Base-by-base conservation (phyloP, 1,140 invertebrate species). In the Drosophila subpulchrella region DNA sequence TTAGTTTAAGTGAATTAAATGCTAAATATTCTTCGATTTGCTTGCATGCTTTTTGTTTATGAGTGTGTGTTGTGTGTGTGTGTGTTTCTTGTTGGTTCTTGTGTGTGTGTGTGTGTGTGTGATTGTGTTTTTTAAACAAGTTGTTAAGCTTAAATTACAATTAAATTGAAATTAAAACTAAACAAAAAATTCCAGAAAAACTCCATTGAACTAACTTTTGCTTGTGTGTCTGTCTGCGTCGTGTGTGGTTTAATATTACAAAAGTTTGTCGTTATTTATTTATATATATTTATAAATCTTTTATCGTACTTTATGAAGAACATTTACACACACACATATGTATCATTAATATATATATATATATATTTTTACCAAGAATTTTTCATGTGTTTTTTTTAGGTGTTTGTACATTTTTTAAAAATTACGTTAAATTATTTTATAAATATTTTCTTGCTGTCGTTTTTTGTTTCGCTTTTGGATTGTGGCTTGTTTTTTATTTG, bases 111-210 rank as follows among this genome's bases (percentile, higher is more conserved):
- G 36, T 32, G 42, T 13, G 61, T 15, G 41, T 48, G 34, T 59
- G 34, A 34, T 24, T 59, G 77, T 86, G 82, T 86, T 86, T 86
- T 86, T 86, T 61, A 86, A 86, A 86, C 83, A 78, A 83, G 62
- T 76, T 47, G 54, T 74, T 68, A 78, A 63, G 78, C 74, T 81
- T 78, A 82, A 65, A 82, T 78, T 83, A 83, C 78, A 86, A 86
- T 86, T 86, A 62, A 75, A 81, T 86, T 86, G 82, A 86, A 86
- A 81, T 86, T 81, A 86, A 65, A 86, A 86, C 78, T 81, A 86
- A 86, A 86, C 75, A 86, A 86, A 86, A 79, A 86, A 78, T 62
- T 70, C 34, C 65, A 78, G 68, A 71, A 78, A 70, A 81, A 74
- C 58, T 55, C 51, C 62, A 76, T 81, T 81, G 41, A 81, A 81